Conservation (phyloP, 2,113 vertebrate genomes). For the Limanda limanda region DNA sequence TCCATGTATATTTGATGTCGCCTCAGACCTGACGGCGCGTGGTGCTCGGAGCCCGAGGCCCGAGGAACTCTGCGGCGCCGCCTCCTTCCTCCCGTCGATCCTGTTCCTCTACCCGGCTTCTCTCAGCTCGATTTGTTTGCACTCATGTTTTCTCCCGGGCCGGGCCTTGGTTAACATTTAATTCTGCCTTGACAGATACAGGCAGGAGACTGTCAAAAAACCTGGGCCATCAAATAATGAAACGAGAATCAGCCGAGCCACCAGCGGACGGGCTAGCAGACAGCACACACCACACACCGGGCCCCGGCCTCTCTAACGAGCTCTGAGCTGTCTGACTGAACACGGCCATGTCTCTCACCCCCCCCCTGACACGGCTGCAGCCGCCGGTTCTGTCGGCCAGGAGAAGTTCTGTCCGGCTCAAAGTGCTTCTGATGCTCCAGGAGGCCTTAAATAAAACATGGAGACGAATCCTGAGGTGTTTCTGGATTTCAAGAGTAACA, state of each 20-base stretch:
- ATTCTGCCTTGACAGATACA: conserved; percentile 68
- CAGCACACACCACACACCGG: conserved; percentile 26
- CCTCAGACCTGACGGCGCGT: conserved; percentile 39
- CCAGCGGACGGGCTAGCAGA: conserved; percentile 50
- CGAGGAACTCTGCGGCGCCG: conserved; percentile 14
- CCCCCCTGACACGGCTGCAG: conserved; percentile 11
- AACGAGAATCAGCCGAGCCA: conserved; percentile 62
- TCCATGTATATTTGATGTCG: conserved; percentile 66
- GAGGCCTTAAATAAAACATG: conserved; percentile 76
- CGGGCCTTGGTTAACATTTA: conserved; percentile 74
- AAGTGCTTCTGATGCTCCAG: conserved; percentile 60
- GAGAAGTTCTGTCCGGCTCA: conserved; percentile 51
- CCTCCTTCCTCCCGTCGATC: not conserved
- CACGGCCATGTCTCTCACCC: conserved; percentile 54
- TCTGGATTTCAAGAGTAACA: conserved; percentile 54
- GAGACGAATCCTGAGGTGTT: conserved; percentile 61
- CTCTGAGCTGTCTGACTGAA: conserved; percentile 73
- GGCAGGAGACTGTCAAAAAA: conserved; percentile 76
- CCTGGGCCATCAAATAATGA: conserved; percentile 55
- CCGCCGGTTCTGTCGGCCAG: conserved; percentile 53
- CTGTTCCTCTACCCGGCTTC: conserved; percentile 28
- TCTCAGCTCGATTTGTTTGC: conserved; percentile 69
- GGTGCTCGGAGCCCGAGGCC: conserved; percentile 16
- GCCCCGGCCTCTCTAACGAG: conserved; percentile 68
- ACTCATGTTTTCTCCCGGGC: conserved; percentile 59